Evolutionary conservation across 2,797 vertebrate species (phyloP).

Genomic region (Trachops cirrhosus): DNA sequence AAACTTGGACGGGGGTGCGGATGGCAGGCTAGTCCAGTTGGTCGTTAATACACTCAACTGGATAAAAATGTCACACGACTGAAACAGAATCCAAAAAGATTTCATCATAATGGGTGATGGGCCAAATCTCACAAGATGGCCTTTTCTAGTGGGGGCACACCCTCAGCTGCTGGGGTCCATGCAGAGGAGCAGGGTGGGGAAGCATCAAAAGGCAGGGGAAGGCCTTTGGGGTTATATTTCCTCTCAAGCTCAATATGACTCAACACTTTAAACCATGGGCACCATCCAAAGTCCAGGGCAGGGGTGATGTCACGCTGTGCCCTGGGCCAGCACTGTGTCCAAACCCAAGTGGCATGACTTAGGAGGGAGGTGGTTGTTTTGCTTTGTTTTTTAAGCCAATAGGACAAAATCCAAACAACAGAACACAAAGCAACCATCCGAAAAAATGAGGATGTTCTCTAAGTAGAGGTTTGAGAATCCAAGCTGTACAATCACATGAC

Average conservation of each 20-base stretch:
- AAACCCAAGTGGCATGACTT: not conserved
- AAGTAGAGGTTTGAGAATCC: not conserved
- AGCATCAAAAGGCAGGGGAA: not conserved
- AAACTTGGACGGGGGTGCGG: not conserved
- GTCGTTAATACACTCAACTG: not conserved
- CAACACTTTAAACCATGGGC: not conserved
- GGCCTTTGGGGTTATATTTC: not conserved
- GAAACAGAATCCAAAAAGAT: slow-evolving; percentile 19
- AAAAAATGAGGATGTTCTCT: not conserved
- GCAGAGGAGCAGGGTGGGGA: not conserved
- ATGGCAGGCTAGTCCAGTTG: not conserved
- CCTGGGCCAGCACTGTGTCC: not conserved
- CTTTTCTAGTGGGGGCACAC: not conserved
- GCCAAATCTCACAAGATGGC: not conserved
- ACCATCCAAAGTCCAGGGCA: not conserved
- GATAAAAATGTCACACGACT: not conserved
- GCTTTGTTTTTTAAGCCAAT: slow-evolving; percentile 1
- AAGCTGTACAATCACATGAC: not conserved
- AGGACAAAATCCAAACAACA: not conserved
- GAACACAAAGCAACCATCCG: not conserved
- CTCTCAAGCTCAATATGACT: not conserved
- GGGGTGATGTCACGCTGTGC: not conserved
- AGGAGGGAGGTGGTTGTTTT: not conserved
- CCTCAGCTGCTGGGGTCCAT: not conserved
- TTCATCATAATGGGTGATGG: not conserved